These are phyloP conservation scores for Triplophysa yarkandensis DNA, from an alignment of 2,797 vertebrate genomes.

Conservation along the genomic window DNA sequence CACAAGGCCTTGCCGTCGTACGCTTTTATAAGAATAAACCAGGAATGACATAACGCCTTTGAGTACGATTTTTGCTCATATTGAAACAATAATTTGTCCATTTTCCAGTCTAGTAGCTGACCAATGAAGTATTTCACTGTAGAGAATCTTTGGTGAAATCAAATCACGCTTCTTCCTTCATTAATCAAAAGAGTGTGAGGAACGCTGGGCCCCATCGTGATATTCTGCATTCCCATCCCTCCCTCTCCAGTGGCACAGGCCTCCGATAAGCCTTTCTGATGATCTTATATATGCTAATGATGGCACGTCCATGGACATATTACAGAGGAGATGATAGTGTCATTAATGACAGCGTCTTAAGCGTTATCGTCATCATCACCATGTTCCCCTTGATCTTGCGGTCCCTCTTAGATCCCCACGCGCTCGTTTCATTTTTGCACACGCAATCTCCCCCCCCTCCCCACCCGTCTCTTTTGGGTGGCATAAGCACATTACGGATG, in stretches of 20 bases:
- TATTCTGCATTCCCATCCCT: conserved; percentile 59
- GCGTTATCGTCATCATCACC: conserved; percentile 76
- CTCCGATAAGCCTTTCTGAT: conserved; percentile 71
- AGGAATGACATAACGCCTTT: not conserved
- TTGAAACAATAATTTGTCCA: conserved; percentile 30
- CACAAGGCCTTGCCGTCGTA: not conserved
- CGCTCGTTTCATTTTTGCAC: conserved; percentile 56
- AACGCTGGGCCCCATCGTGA: conserved; percentile 66
- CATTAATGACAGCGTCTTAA: conserved; percentile 79
- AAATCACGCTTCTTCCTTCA: conserved; percentile 56
- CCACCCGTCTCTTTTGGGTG: conserved; percentile 77
- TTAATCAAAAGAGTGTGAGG: conserved; percentile 68
- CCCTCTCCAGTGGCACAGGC: conserved; percentile 61
- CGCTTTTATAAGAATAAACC: not conserved
- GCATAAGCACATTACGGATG: conserved; percentile 85
- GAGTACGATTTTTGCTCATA: not conserved
- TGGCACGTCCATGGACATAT: conserved; percentile 75
- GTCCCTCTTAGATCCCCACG: conserved; percentile 63
- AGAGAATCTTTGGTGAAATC: conserved; percentile 46
- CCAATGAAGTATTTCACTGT: conserved; percentile 30
- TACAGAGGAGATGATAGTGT: conserved; percentile 73
- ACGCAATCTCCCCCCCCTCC: conserved; percentile 58
- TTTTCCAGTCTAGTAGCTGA: conserved; percentile 33
- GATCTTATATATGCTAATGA: conserved; percentile 77
- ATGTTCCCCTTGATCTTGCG: conserved; percentile 75